These are phyloP conservation scores for Lutjanus campechanus DNA, from an alignment of 2,797 vertebrate species.

Conservation along the genomic window DNA sequence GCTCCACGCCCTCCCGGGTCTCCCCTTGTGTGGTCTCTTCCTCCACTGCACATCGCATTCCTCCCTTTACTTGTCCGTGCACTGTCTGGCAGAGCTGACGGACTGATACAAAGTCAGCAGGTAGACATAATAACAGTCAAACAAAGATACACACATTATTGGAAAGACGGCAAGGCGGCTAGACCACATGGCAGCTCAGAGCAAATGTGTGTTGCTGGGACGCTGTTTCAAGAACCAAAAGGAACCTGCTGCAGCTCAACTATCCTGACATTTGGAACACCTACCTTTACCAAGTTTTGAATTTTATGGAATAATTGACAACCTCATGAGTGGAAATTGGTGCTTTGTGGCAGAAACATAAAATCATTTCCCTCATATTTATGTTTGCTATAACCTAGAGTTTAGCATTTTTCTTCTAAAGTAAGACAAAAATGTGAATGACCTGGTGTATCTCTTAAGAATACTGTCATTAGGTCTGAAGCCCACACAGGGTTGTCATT, in stretches of 20 bases:
- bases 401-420: slow-evolving; percentile 15
- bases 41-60: slow-evolving; percentile 78
- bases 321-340: slow-evolving; percentile 1
- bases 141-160: slow-evolving; percentile 8
- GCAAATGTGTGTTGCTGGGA: slow-evolving; percentile 25
- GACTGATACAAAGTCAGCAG: slow-evolving; percentile 56
- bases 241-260: slow-evolving; percentile 29
- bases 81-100: slow-evolving; percentile 44
- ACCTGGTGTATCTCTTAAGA: slow-evolving; percentile 20
- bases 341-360: slow-evolving; percentile 7
- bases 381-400: background rate
- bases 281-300: background rate
- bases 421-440: slow-evolving; percentile 20
- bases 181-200: slow-evolving; percentile 23
- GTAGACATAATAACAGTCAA: slow-evolving; percentile 46
- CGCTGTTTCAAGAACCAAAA: slow-evolving; percentile 21
- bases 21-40: slow-evolving; percentile 81
- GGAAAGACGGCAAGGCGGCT: slow-evolving; percentile 9
- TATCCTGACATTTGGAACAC: slow-evolving; percentile 8
- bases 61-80: slow-evolving; percentile 66
- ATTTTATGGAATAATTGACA: background rate
- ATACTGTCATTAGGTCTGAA: slow-evolving; percentile 53
- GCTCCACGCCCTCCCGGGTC: slow-evolving; percentile 60
- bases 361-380: background rate
- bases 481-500: slow-evolving; percentile 62